A percentile compares a stretch with the other conserved stretches of the same genome.
These are phyloP conservation scores for Hippocampus barbouri DNA, from an alignment of 2,113 vertebrate species.

Conservation along the genomic window DNA sequence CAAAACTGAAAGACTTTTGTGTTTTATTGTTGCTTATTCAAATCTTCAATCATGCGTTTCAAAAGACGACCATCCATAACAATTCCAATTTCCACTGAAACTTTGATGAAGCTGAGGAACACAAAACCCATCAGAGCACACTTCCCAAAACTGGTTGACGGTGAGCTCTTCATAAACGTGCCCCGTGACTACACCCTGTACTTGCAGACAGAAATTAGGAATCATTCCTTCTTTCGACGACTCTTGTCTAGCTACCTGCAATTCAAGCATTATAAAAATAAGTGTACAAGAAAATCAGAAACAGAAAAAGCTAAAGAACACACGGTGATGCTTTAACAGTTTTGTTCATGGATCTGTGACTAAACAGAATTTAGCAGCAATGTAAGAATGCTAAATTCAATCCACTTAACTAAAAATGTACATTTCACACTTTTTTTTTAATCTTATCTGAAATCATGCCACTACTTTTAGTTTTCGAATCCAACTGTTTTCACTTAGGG, in stretches of 20 bases:
- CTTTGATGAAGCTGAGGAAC: constrained; percentile 57
- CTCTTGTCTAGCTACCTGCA: constrained; percentile 15
- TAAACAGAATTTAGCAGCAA: constrained; percentile 29
- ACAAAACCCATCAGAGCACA: constrained; percentile 83
- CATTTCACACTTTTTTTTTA: neutral
- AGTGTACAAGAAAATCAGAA: constrained; percentile 42
- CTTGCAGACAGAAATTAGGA: constrained; percentile 28
- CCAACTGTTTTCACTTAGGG: neutral
- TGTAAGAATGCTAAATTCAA: constrained; percentile 27
- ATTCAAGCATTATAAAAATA: constrained; percentile 32
- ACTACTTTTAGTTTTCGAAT: neutral
- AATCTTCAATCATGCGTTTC: constrained; percentile 18
- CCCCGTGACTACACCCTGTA: constrained; percentile 53
- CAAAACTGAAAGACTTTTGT: constrained; percentile 1
- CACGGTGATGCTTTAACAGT: neutral
- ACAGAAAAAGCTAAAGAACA: constrained; percentile 9
- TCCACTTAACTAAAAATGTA: constrained; percentile 30
- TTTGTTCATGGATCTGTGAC: neutral
- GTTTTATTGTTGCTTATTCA: constrained; percentile 64
- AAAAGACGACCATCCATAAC: constrained; percentile 23
- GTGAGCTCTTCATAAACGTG: constrained; percentile 85
- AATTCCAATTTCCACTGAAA: constrained; percentile 60
- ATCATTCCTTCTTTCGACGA: constrained; percentile 15
- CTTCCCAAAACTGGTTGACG: constrained; percentile 86
- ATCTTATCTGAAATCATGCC: neutral